Evolutionary conservation across 2,113 vertebrate species (phyloP), one percentile per base, ranked within the genome.

Genomic region (Eonycteris spelaea): DNA sequence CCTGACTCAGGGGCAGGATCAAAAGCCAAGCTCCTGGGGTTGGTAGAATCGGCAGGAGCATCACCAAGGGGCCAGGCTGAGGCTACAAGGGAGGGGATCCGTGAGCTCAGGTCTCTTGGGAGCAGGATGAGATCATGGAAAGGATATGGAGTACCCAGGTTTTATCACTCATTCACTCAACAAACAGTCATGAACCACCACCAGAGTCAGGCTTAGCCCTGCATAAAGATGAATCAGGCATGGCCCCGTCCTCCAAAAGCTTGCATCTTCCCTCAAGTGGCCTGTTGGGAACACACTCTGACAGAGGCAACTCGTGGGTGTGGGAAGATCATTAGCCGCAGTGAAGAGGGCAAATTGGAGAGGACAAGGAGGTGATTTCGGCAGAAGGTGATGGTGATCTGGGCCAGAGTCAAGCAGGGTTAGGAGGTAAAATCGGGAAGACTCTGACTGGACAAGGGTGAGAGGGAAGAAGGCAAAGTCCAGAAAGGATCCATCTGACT

Each of bases 151-250:
- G 71, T 82, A 92, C 59, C 61, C 30, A 71, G 59, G 38, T 79
- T 63, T 53, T 89, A 67, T 97, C 93, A 61, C 26, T 95, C 94
- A 86, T 92, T 96, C 97, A 94, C 68, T 97, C 95, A 95, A 68
- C 43, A 75, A 95, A 68, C 43, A 71, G 28, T 90, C 51, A 38
- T 1, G 21, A 67, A 77, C 75, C 53, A 78, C 55, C 19, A 9
- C n/a, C 88, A 96, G 71, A 90, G 38, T 59, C 40, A 30, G 57
- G 53, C 83, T 95, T 59, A 70, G 40, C 90, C 94, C 75, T 73
- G 35, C 30, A 59, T 73, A 90, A 22, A 55, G 87, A 86, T 86
- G 74, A 94, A 57, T 87, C 65, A 73, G 84, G 28, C 28, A 2
- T 11, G 33, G 48, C 24, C 63, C 59, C 24, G 24, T 43, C 67